phyloP scores from a whole-genome alignment of 1,140 invertebrate genomes.

The Drosophila truncata region DNA sequence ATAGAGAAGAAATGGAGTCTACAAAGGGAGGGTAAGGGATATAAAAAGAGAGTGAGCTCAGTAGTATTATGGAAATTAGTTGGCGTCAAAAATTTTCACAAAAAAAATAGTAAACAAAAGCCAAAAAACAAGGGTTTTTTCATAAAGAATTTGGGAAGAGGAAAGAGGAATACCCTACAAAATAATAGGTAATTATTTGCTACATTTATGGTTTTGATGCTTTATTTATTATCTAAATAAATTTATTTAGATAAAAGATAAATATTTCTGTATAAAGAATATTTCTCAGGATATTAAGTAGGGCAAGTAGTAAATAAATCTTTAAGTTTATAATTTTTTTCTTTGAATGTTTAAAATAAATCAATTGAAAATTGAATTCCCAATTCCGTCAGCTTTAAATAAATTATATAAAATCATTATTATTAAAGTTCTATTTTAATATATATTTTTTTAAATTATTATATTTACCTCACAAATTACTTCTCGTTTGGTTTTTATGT shows the following conservation, averaged over 20 bases:
- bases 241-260: neutral
- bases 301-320: too few relatives aligned
- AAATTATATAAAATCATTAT: too few relatives aligned
- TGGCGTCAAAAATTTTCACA: constrained; percentile 11
- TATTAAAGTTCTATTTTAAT: too few relatives aligned
- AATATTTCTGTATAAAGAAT: neutral
- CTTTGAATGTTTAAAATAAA: too few relatives aligned
- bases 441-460: too few relatives aligned
- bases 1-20: constrained; percentile 12
- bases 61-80: constrained; percentile 58
- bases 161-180: neutral
- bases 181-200: neutral
- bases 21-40: neutral
- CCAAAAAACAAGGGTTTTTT: neutral
- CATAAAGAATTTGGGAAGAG: neutral
- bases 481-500: too few relatives aligned
- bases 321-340: too few relatives aligned
- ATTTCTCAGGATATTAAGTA: too few relatives aligned
- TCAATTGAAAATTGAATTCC: too few relatives aligned
- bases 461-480: too few relatives aligned
- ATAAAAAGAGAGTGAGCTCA: constrained; percentile 9
- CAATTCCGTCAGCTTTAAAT: too few relatives aligned
- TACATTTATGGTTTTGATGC: neutral
- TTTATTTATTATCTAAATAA: neutral
- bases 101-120: constrained; percentile 16